Conservation (phyloP, 2,113 vertebrate genomes). For the Cettia cetti region DNA sequence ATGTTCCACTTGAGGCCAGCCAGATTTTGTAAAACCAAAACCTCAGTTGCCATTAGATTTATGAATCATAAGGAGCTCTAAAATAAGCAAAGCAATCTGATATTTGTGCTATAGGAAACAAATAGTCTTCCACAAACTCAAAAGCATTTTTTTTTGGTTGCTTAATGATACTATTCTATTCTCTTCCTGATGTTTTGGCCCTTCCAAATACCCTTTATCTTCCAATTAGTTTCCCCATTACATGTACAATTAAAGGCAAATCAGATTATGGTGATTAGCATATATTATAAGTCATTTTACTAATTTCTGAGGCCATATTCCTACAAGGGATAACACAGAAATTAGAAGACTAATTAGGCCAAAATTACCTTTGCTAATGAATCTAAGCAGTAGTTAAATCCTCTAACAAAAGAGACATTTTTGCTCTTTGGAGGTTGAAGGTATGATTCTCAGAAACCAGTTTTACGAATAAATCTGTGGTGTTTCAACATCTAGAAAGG, state of each 20-base stretch:
- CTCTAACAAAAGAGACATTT: constrained; percentile 27
- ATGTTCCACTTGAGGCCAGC: not conserved
- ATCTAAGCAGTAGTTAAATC: constrained; percentile 56
- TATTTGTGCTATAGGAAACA: not conserved
- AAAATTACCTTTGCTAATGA: constrained; percentile 73
- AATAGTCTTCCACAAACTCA: not conserved
- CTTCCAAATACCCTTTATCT: constrained; percentile 37
- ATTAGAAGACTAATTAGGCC: constrained; percentile 68
- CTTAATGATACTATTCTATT: not conserved
- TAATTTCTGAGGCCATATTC: constrained; percentile 70
- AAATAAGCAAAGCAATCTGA: not conserved
- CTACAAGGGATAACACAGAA: constrained; percentile 65
- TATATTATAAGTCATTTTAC: constrained; percentile 68
- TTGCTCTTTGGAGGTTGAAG: not conserved
- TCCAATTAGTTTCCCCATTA: constrained; percentile 61
- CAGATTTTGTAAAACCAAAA: not conserved
- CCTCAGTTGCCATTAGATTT: not conserved
- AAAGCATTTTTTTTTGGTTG: not conserved
- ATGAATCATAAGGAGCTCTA: not conserved
- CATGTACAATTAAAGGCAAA: constrained; percentile 69
- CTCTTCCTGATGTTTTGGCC: constrained; percentile 11
- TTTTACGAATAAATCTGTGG: not conserved
- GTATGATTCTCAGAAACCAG: not conserved
- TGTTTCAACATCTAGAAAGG: not conserved
- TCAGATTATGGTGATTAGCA: constrained; percentile 72